Conservation (phyloP, 2,888 invertebrate genomes). For the Diarsia brunnea region DNA sequence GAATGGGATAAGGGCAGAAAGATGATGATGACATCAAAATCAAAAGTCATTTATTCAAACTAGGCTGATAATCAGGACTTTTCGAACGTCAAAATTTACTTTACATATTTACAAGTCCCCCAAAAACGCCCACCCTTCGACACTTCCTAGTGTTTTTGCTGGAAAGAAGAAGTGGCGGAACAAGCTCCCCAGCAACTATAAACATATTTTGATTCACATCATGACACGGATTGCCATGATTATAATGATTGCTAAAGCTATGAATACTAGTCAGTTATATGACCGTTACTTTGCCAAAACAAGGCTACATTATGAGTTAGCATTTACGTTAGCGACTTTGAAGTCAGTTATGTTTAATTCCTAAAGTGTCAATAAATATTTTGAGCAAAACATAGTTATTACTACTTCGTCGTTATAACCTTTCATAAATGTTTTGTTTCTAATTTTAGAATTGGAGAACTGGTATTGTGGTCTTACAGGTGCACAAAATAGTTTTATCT, state of each 20-base stretch:
- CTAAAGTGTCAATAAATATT: neutral
- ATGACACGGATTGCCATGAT: neutral
- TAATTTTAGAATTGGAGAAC: neutral
- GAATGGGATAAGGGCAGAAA: too few relatives aligned
- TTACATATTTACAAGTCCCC: too few relatives aligned
- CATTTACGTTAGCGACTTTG: constrained; percentile 7
- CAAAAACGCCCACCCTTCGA: too few relatives aligned
- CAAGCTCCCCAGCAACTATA: too few relatives aligned
- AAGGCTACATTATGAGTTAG: neutral
- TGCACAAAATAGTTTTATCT: neutral
- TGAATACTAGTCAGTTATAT: neutral
- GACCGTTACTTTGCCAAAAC: neutral
- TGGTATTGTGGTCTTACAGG: neutral
- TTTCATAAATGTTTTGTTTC: constrained; percentile 9
- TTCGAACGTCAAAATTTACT: too few relatives aligned
- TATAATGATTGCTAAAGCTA: neutral
- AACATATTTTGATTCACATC: neutral
- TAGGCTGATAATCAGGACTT: too few relatives aligned
- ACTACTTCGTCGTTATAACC: neutral
- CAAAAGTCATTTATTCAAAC: too few relatives aligned
- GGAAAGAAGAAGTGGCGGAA: too few relatives aligned
- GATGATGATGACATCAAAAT: too few relatives aligned
- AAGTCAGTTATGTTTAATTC: constrained; percentile 7
- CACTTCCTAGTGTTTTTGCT: too few relatives aligned
- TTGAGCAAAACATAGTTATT: constrained; percentile 2